Evolutionary conservation across 2,113 vertebrate genomes (phyloP).

Genomic region (Hemibates koningsi): DNA sequence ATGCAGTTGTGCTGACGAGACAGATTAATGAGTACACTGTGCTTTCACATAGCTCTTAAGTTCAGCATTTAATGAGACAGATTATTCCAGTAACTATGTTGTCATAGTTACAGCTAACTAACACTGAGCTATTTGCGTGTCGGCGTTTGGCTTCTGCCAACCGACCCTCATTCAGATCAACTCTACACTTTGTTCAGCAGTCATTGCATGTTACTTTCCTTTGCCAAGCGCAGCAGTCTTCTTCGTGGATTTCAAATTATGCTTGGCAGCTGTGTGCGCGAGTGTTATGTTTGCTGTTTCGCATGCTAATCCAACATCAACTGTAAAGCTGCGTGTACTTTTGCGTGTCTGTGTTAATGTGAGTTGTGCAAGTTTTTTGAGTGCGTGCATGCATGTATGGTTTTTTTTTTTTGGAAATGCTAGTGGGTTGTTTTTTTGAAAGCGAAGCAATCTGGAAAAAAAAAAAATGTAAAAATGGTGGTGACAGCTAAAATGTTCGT

Average conservation of each 20-base stretch:
- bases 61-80: constrained; percentile 21
- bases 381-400: constrained; percentile 7
- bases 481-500: background rate
- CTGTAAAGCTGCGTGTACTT: background rate
- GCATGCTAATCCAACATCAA: constrained; percentile 39
- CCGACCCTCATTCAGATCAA: constrained; percentile 15
- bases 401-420: background rate
- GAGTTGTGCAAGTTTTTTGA: background rate
- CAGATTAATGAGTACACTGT: background rate
- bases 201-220: constrained; percentile 42
- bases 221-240: constrained; percentile 9
- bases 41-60: constrained; percentile 34
- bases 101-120: constrained; percentile 52
- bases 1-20: background rate
- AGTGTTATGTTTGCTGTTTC: background rate
- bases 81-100: constrained; percentile 35
- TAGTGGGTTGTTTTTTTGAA: background rate
- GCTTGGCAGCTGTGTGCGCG: background rate
- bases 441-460: constrained; percentile 12
- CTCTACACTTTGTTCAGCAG: constrained; percentile 18
- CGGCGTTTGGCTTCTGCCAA: background rate
- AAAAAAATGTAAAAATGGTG: background rate
- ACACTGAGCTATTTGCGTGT: constrained; percentile 13
- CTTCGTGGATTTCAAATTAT: background rate
- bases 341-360: background rate